Base-by-base conservation (phyloP, 2,888 invertebrate genomes). In the Drosophila neonasuta region DNA sequence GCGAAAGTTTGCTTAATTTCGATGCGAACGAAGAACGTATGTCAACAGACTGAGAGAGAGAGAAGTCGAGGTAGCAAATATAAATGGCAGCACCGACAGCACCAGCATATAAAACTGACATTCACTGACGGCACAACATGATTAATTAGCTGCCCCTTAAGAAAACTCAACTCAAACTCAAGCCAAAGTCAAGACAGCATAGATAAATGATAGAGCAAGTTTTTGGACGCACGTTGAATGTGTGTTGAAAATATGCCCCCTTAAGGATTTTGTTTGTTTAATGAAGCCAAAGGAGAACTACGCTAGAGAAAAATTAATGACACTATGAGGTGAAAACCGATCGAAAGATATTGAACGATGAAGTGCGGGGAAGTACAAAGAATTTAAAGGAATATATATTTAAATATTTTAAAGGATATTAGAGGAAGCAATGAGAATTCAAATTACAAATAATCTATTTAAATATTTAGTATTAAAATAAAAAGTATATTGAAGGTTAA, bases 81-180 rank as follows among this genome's bases (percentile, higher is more conserved):
- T 85, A 83, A 87, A 87, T 82, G 87, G 79, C 77, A 74, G 75
- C 72, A 68, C 69, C 79, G 83, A 80, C 86, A 86, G 78, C 77
- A 77, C 83, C 86, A 84, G 84, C 87, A 84, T 86, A 87, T 80
- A 86, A 86, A 87, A 71, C 84, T 84, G 87, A 87, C 87, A 83
- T 77, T 70, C 74, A 79, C 77, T 81, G 85, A 85, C 85, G 67
- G 58, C 64, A 41, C 70, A 29, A 73, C 70, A 86, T 84, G 84
- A 84, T 84, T 84, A 84, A 84, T 84, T 87, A 87, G 76, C 32
- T n/a, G 45, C 29, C 49, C 42, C 24, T 24, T 24, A 24, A 24
- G 34, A 30, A 63, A 42, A 39, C 59, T 57, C 41, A 29, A 46
- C 44, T n/a, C 24, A 24, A 24, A 24, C 24, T 24, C 24, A 24